These are phyloP conservation scores for Marasmarcha lunaedactyla DNA, from an alignment of 2,888 invertebrate species.

Conservation along the genomic window DNA sequence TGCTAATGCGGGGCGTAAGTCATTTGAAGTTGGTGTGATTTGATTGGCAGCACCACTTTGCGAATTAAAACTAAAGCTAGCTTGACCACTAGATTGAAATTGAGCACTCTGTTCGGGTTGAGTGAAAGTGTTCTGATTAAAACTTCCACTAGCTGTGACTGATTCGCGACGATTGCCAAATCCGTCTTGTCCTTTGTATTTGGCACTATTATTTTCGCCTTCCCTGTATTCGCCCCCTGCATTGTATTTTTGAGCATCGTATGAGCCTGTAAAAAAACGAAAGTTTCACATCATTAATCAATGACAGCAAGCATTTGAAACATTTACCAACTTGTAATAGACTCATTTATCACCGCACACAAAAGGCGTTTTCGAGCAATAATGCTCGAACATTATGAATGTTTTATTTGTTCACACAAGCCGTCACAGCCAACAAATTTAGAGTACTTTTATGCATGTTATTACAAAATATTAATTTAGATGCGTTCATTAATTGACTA, in stretches of 20 bases:
- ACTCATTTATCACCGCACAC: conserved; percentile 40
- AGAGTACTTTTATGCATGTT: neutral
- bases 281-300: conserved; percentile 53
- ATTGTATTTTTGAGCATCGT: conserved; percentile 56
- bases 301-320: conserved; percentile 27
- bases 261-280: conserved; percentile 65
- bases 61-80: no score
- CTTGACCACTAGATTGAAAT: no score
- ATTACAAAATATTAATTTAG: neutral
- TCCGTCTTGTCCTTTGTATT: conserved; percentile 26
- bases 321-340: conserved; percentile 31
- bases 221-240: conserved; percentile 41
- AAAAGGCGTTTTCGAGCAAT: conserved; percentile 23
- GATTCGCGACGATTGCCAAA: neutral
- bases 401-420: neutral
- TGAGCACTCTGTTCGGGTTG: no score
- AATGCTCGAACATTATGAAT: neutral
- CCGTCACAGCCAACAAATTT: neutral
- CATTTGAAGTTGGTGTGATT: no score
- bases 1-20: no score
- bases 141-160: neutral
- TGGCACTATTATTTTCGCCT: conserved; percentile 26
- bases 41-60: no score
- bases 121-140: no score
- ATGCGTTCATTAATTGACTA: neutral